Evolutionary conservation across 2,113 vertebrate genomes (phyloP), one percentile per base, ranked within the genome.

Genomic region (Dendropsophus ebraccatus): DNA sequence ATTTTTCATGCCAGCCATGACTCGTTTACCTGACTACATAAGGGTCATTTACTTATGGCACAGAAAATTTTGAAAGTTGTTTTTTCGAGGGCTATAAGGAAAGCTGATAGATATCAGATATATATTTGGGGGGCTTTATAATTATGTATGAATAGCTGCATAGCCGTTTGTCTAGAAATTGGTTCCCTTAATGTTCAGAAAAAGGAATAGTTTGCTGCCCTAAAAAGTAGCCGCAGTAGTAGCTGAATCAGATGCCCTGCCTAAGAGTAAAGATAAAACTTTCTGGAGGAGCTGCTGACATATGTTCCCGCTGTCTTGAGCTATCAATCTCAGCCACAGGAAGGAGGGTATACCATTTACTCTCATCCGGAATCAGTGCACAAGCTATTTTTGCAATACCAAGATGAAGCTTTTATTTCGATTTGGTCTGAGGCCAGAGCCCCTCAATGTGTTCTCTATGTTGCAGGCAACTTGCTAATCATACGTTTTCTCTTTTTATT

Each of bases 391-490:
- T 87, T 82, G 73, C 90, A 90, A 83, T 89, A 83, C 82, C 73
- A 82, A 81, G 62, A 90, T 85, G 17, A 45, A 28, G 12, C 89
- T 87, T 89, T 88, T 89, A 79, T 85, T 83, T 89, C 89, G 80
- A 41, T 41, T 25, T 88, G 49, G 14, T 72, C 87, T 87, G 83
- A 62, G 41, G 65, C 90, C 65, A 88, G 86, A 78, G 88, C 2
- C 76, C 45, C 56, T 83, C 65, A 82, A 28, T 6, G 58, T 82
- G 32, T 85, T 30, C 54, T 89, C 89, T 88, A 80, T 87, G 69
- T 78, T 49, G 65, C 88, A 88, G 81, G 69, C 90, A 90, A 87
- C 90, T 87, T 70, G n/a, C 52, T 92, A 90, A 90, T 91, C 73
- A 82, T 67, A 87, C 7, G 72, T 89, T 92, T 86, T 62, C 62